Percentiles rank a stretch among this genome's conserved stretches.
These are phyloP conservation scores for Globia sparganii DNA, from an alignment of 2,888 invertebrate species.

Conservation along the genomic window DNA sequence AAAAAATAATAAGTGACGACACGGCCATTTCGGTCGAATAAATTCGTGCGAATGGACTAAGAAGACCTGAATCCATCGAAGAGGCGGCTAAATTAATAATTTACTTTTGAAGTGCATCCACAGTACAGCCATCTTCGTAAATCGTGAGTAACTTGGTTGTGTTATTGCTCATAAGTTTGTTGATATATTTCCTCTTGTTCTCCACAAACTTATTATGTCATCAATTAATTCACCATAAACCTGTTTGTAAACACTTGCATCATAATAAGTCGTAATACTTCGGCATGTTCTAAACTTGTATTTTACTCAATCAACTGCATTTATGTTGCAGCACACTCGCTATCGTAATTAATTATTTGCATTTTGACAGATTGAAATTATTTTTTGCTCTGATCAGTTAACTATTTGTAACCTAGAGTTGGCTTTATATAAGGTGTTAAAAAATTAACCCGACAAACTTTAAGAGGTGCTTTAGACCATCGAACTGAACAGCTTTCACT, in stretches of 20 bases:
- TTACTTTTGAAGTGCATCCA: background rate
- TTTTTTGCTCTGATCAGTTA: background rate
- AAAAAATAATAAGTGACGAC: too few species aligned
- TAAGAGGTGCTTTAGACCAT: too few species aligned
- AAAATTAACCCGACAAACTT: too few species aligned
- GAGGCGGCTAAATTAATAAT: background rate
- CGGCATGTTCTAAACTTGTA: slow-evolving; percentile 3
- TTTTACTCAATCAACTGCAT: slow-evolving; percentile 1
- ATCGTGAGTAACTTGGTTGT: background rate
- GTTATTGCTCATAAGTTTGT: background rate
- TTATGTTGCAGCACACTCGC: background rate
- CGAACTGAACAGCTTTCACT: too few species aligned
- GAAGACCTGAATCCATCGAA: background rate
- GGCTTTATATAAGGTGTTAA: background rate
- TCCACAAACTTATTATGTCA: slow-evolving; percentile 19
- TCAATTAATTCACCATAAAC: slow-evolving; percentile 25
- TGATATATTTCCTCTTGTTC: background rate
- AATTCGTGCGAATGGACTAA: too few species aligned
- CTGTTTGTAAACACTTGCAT: slow-evolving; percentile 28
- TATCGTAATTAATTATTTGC: background rate
- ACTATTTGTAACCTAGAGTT: background rate
- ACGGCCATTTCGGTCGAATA: too few species aligned
- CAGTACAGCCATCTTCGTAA: background rate
- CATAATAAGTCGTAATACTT: background rate
- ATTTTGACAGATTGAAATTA: background rate